Evolutionary conservation across 2,797 vertebrate species (phyloP).

Genomic region (Ficedula albicollis): DNA sequence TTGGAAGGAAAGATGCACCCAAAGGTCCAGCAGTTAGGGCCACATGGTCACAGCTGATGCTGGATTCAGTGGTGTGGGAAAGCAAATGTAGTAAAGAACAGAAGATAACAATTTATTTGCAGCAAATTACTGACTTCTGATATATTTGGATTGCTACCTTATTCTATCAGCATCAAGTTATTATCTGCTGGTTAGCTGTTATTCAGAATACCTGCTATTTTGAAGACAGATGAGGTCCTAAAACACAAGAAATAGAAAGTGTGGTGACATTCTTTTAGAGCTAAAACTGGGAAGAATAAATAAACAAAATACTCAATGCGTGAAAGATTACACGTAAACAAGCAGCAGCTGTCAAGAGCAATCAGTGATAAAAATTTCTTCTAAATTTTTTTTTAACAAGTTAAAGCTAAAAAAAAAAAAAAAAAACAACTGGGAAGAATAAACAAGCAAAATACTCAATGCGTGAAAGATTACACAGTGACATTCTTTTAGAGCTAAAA

Average conservation of each 20-base stretch:
- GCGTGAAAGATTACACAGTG: too few relatives aligned
- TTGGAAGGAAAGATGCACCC: background rate
- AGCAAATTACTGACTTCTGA: background rate
- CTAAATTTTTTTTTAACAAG: background rate
- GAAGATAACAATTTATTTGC: background rate
- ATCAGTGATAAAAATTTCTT: background rate
- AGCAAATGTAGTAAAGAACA: background rate
- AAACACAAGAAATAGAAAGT: background rate
- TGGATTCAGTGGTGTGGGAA: background rate
- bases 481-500: background rate
- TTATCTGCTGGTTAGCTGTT: background rate
- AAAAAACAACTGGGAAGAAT: too few relatives aligned
- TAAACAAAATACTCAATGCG: fast-evolving
- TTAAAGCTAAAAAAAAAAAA: too few relatives aligned
- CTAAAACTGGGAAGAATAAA: background rate
- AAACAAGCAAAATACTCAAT: too few relatives aligned
- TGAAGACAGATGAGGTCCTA: background rate
- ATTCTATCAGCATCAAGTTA: background rate
- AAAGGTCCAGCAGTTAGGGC: background rate
- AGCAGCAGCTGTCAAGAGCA: background rate
- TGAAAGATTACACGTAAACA: background rate
- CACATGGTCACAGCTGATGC: fast-evolving
- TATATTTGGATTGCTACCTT: background rate
- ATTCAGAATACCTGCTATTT: background rate
- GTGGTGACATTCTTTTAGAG: background rate